Base-by-base conservation (phyloP, 2,888 invertebrate genomes). In the Heliothis peltigera region DNA sequence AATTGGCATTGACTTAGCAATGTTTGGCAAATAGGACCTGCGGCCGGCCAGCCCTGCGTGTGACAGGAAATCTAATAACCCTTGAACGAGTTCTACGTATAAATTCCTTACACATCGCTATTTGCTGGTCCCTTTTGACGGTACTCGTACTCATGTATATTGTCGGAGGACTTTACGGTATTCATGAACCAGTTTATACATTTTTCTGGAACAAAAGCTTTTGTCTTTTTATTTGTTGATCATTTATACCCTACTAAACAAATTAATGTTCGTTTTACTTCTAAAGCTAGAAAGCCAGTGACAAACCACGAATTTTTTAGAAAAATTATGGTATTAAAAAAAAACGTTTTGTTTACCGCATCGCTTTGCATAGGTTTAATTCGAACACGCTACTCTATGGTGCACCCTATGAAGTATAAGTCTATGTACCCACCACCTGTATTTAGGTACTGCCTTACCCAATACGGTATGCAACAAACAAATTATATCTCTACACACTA, bases 41-140 rank as follows among this genome's bases (percentile, higher is more conserved):
- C 84, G 91, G 88, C 83, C 85, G 89, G 80, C 80, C 71, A 66
- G 75, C 69, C 83, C 86, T 91, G 92, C 86, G 87, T 91, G 91
- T 92, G 92, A 92, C 92, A 89, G 89, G 92, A 92, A 92, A 91
- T 91, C 91, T 92, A 92, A 92, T 91, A 92, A 89, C 91, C 89
- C 89, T 84, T 84, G 86, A 89, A 89, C 88, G 88, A 89, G 84
- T 84, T 85, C 84, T 85, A 87, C 89, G 88, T 88, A 89, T 87
- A 90, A 88, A 89, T 89, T 88, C 86, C 87, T 86, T 87, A 87
- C 83, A 85, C 84, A 89, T 87, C 84, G 85, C 84, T 80, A 81
- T 79, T 74, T 71, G 71, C 79, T 84, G 82, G 84, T 84, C 88
- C 84, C 86, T 87, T 88, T 87, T 83, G 72, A 82, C 80, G 79